Conservation (phyloP, 2,797 vertebrate species). For the Oryzias sinensis region DNA sequence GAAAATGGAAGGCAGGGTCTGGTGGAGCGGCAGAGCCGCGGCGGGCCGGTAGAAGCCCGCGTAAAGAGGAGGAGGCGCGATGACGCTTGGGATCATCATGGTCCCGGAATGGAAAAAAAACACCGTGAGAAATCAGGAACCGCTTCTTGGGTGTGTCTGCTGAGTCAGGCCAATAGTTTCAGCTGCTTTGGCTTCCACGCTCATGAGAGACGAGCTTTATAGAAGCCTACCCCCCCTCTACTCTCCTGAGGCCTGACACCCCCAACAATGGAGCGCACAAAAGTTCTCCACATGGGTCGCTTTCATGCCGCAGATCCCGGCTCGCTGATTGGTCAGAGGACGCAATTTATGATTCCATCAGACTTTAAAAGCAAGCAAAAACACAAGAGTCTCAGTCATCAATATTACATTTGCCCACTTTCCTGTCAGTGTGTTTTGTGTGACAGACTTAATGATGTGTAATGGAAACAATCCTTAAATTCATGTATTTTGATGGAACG, state of each 20-base stretch:
- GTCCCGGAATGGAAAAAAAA: slow-evolving; percentile 50
- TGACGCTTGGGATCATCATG: slow-evolving; percentile 95
- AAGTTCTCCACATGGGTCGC: slow-evolving; percentile 92
- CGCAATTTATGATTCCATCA: slow-evolving; percentile 98
- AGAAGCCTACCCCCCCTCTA: slow-evolving; percentile 70
- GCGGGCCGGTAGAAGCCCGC: slow-evolving; percentile 89
- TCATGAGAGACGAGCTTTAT: slow-evolving; percentile 84
- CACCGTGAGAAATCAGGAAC: slow-evolving; percentile 27
- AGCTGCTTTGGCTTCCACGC: slow-evolving; percentile 73
- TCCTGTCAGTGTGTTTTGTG: slow-evolving; percentile 76
- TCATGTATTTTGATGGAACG: slow-evolving; percentile 80
- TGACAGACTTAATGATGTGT: slow-evolving; percentile 77
- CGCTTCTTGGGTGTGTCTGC: slow-evolving; percentile 48
- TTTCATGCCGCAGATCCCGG: slow-evolving; percentile 81
- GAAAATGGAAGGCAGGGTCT: slow-evolving; percentile 85
- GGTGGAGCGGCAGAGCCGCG: slow-evolving; percentile 85
- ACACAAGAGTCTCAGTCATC: slow-evolving; percentile 88
- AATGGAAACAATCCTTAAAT: slow-evolving; percentile 91
- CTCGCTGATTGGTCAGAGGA: slow-evolving; percentile 86
- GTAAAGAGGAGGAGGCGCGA: slow-evolving; percentile 88
- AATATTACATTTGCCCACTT: slow-evolving; percentile 89
- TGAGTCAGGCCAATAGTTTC: slow-evolving; percentile 67
- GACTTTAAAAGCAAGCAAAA: slow-evolving; percentile 89
- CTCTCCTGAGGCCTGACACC: slow-evolving; percentile 86
- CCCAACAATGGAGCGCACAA: slow-evolving; percentile 92